Percentiles rank a stretch among this genome's conserved stretches.
Conservation (phyloP, 2,888 invertebrate species). For the Platerodrilus igneus region DNA sequence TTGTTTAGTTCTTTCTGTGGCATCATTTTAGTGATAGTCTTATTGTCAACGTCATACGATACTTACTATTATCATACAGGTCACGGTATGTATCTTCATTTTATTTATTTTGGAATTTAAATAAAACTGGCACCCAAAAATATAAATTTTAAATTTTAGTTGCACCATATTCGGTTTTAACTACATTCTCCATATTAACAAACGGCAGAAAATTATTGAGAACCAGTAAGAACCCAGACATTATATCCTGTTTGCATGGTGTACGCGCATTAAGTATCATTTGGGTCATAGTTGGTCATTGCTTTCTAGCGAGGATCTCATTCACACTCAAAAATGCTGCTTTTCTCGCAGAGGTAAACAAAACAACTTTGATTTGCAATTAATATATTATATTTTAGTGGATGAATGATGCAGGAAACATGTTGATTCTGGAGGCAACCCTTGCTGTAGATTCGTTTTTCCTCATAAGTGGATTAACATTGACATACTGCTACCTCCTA, state of each 20-base stretch:
- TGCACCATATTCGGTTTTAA: constrained; percentile 18
- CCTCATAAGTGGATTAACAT: constrained; percentile 56
- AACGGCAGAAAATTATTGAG: constrained; percentile 46
- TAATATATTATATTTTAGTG: constrained; percentile 20
- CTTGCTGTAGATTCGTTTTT: constrained; percentile 59
- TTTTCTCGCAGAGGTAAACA: background rate
- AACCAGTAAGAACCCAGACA: constrained; percentile 40
- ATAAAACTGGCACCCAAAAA: too few relatives aligned
- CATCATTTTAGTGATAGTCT: constrained; percentile 15
- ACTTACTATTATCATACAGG: constrained; percentile 16
- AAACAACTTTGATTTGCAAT: too few relatives aligned
- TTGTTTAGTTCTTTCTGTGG: constrained; percentile 9
- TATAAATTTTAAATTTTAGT: too few relatives aligned
- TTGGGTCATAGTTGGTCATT: constrained; percentile 50
- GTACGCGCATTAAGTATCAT: constrained; percentile 49
- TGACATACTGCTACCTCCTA: constrained; percentile 47
- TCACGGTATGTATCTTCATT: constrained; percentile 20
- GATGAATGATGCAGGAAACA: constrained; percentile 14
- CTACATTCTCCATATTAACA: constrained; percentile 46
- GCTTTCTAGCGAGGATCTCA: background rate
- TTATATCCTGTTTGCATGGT: constrained; percentile 48
- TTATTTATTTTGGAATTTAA: too few relatives aligned
- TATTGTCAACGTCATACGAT: constrained; percentile 27
- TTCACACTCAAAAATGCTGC: background rate
- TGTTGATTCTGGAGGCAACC: constrained; percentile 24